Evolutionary conservation across 2,113 vertebrate species (phyloP), one percentile per base, ranked within the genome.

Genomic region (Hoplias malabaricus): DNA sequence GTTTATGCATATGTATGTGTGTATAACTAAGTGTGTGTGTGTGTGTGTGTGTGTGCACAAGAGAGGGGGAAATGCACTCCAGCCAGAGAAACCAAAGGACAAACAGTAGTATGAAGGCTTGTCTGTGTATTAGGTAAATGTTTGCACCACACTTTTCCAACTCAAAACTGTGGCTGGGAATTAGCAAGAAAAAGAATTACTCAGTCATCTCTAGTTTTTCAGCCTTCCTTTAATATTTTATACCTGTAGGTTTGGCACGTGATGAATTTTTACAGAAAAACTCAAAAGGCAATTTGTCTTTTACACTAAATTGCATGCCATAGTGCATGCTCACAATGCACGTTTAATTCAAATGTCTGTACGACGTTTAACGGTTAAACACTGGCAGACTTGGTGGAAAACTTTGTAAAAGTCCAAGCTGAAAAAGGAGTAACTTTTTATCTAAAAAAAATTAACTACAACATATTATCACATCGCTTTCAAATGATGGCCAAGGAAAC

Each of bases 391-490:
- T 21, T 12, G 31, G 31, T 59, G 48, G 33, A 7, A n/a, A 62
- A 19, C 14, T 57, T n/a, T 59, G 42, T 19, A 75, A 74, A 79
- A 76, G 56, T 6, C 69, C 57, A 61, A 65, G 46, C 19, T 76
- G 53, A 73, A 76, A 38, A 19, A 72, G 68, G 63, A 82, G 36
- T 36, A 69, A 74, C 40, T 42, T 27, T 53, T 77, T 73, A 69
- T 77, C 75, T 78, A 23, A 46, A n/a, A 40, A 65, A 61, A 79
- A 79, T 89, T 65, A 77, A 80, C 78, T 80, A 81, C 78, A 84
- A 72, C 65, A 78, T 77, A 84, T 73, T 69, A 69, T 59, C 74
- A 73, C 21, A 56, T 65, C 29, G 43, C 42, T 82, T 79, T 66
- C 56, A 62, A 72, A 83, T 42, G 75, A 85, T 85, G 69, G 76